Base-by-base conservation (phyloP, 2,888 invertebrate genomes). In the Acrobasis consociella region DNA sequence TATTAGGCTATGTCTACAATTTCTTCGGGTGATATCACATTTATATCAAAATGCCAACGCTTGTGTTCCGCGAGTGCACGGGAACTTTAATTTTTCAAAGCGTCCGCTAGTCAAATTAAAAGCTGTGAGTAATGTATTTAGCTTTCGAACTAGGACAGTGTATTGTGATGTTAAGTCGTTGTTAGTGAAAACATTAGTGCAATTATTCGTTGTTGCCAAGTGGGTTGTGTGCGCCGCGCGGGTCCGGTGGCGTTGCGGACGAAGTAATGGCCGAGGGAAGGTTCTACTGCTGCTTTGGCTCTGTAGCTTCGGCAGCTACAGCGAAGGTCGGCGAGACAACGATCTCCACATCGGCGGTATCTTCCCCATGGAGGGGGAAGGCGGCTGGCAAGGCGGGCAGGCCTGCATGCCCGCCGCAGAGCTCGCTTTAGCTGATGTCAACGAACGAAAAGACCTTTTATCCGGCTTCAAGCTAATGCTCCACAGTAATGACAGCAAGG, bases 311-410 rank as follows among this genome's bases (percentile, higher is more conserved):
- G 82, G 82, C 64, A 73, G 81, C 67, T 80, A 76, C 74, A 81
- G 90, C 71, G 90, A 89, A 69, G 87, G 86, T 15, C 84, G 91
- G 65, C 93, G 93, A 56, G 94, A 94, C 73, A 95, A 96, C 88
- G 96, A 97, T 79, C 93, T 99, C 76, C 97, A 99, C 89, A 98
- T 99, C 85, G 99, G 99, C 62, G 99, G 98, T 62, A 99, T 99
- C 80, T 99, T 99, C 89, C 99, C 99, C 49, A 99, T 99, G 93
- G 96, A 95, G 63, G 99, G 98, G 59, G 96, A 97, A 80, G 98
- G 98, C 60, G 99, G 99, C 74, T 99, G 99, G 99, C 98, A 99
- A 81, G 99, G 99, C 46, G 99, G 99, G 5, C 97, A 98, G 94
- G 99, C 99, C 10, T 99, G 99, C 91, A 97, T 97, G 94, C 99